Evolutionary conservation across 2,113 vertebrate genomes (phyloP), one percentile per base, ranked within the genome.

Genomic region (Hippoglossus stenolepis): DNA sequence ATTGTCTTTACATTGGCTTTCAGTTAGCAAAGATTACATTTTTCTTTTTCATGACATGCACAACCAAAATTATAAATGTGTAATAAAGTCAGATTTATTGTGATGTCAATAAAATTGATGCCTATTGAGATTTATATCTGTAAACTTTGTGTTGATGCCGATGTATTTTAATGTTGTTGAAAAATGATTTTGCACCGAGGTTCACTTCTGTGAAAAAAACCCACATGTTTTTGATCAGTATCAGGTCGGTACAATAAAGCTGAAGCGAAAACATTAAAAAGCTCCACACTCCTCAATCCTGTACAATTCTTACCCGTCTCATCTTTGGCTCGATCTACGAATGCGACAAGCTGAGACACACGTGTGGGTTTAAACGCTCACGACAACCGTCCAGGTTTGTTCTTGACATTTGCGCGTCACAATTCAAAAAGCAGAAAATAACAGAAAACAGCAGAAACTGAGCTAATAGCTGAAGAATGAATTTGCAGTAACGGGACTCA

Each of bases 241-340:
- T 74, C 70, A 80, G 56, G 40, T 78, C 66, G 47, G 10, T 21
- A 21, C 1, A 17, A 75, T 83, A 83, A 85, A 80, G 82, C 84
- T 83, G 31, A 82, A 80, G 77, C 24, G 23, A 70, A 76, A 77
- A 60, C 4, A 8, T 71, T 23, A 73, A 72, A 63, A 85, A 86
- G 65, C 63, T 64, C 43, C 73, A 60, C 43, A 10, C 35, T 49
- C 73, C 54, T 28, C 61, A 49, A 11, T 65, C 43, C 28, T 60
- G 31, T 61, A 54, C 73, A 38, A 18, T 67, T 80, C 70, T 80
- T 61, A 76, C 80, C 73, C 21, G 38, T 82, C 63, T 84, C 59
- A 60, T 89, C 87, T 91, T 89, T 90, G 85, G 88, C 71, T 75
- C 20, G 56, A 51, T 77, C 68, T 53, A 14, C 35, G 49, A 54